phyloP scores from a whole-genome alignment of 1,140 invertebrate species.

The Adoxophyes honmai region DNA sequence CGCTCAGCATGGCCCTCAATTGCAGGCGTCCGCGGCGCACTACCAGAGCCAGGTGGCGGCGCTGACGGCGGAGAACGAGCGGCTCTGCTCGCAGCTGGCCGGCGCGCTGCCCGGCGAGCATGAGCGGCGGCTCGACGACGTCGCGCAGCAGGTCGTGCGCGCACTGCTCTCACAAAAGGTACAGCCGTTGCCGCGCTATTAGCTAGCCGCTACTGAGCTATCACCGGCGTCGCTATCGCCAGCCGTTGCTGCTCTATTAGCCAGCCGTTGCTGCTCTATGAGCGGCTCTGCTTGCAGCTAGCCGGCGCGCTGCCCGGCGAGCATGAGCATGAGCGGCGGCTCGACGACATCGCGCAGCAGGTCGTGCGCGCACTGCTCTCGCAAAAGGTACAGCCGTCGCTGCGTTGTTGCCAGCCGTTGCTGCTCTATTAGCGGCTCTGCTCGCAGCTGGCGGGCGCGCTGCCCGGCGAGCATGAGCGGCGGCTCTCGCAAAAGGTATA shows the following conservation, averaged over 20 bases:
- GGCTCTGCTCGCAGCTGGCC: conserved; percentile 78
- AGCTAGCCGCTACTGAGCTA: no score
- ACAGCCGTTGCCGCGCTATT: conserved; percentile 16
- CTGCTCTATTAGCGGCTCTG: no score
- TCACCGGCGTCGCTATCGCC: conserved; percentile 83
- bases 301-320: no score
- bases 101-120: conserved; percentile 81
- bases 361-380: conserved; percentile 85
- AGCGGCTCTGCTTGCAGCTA: no score
- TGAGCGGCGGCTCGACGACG: conserved; percentile 87
- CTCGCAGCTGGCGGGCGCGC: no score
- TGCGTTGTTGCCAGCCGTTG: not conserved
- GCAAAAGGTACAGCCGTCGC: conserved; percentile 80
- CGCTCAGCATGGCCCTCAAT: conserved; percentile 30
- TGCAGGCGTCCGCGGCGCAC: conserved; percentile 84
- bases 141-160: conserved; percentile 88
- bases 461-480: no score
- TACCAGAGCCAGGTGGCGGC: conserved; percentile 84
- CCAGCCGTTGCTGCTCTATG: no score
- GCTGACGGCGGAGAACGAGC: conserved; percentile 86
- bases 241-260: not conserved
- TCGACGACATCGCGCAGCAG: not conserved
- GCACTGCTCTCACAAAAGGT: conserved; percentile 91
- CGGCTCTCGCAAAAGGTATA: no score
- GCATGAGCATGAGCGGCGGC: no score